Evolutionary conservation across 2,888 invertebrate species (phyloP).

Genomic region (Iphiclides podalirius): DNA sequence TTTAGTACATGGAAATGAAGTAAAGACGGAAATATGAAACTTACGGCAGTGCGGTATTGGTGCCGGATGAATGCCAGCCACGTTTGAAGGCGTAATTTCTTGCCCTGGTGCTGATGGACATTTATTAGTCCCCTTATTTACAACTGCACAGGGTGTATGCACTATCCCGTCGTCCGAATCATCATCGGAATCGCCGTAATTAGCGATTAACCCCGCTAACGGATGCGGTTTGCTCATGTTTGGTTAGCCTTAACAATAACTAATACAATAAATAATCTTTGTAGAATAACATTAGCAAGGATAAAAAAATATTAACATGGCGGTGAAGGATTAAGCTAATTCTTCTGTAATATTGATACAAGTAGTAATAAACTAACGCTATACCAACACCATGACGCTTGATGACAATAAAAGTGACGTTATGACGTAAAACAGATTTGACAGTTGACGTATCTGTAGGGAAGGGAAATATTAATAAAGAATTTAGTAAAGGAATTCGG

Average conservation of each 20-base stretch:
- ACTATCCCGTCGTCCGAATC: constrained; percentile 52
- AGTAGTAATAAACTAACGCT: no score
- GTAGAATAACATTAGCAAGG: no score
- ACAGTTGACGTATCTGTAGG: no score
- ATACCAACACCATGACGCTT: no score
- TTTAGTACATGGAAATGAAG: no score
- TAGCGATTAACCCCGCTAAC: constrained; percentile 57
- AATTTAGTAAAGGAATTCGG: no score
- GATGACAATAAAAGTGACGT: not conserved
- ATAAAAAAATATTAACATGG: no score
- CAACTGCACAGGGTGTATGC: constrained; percentile 6
- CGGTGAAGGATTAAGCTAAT: no score
- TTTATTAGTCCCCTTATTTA: constrained; percentile 21
- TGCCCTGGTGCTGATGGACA: constrained; percentile 24
- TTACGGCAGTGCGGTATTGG: constrained; percentile 70
- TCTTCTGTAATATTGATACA: no score
- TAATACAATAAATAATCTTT: no score
- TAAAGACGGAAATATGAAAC: constrained; percentile 35
- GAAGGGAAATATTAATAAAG: no score
- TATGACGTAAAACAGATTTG: no score
- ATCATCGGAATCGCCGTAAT: constrained; percentile 68
- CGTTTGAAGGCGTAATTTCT: constrained; percentile 22
- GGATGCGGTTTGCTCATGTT: constrained; percentile 67
- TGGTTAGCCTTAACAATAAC: not conserved
- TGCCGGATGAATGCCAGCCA: constrained; percentile 55